phyloP scores from a whole-genome alignment of 2,888 invertebrate genomes.

The Heteropelma amictum region DNA sequence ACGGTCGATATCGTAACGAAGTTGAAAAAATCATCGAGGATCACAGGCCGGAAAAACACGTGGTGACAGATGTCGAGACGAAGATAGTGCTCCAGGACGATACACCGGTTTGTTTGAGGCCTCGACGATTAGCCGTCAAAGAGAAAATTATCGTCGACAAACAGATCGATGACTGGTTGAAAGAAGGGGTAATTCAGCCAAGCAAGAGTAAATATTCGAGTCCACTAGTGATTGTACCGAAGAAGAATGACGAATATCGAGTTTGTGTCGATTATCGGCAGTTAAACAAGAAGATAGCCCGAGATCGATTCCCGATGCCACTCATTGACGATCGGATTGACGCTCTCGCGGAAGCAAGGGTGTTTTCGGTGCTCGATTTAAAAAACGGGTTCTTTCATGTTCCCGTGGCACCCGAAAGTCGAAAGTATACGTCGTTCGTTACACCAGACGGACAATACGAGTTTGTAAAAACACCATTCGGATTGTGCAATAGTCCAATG shows the following conservation, averaged over 20 bases:
- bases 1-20: slow-evolving; percentile 50
- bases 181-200: slow-evolving; percentile 65
- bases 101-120: slow-evolving; percentile 61
- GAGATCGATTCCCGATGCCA: slow-evolving; percentile 56
- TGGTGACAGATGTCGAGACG: slow-evolving; percentile 62
- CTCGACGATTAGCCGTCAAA: slow-evolving; percentile 59
- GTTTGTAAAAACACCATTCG: slow-evolving; percentile 51
- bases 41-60: slow-evolving; percentile 60
- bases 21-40: slow-evolving; percentile 53
- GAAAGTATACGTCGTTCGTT: slow-evolving; percentile 48
- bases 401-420: slow-evolving; percentile 41
- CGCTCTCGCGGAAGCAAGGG: slow-evolving; percentile 36
- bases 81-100: slow-evolving; percentile 66
- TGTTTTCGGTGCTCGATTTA: slow-evolving; percentile 57
- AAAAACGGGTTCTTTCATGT: slow-evolving; percentile 55
- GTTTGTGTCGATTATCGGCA: slow-evolving; percentile 74
- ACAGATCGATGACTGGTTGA: slow-evolving; percentile 67
- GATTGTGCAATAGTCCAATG: slow-evolving; percentile 44
- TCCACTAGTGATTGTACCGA: slow-evolving; percentile 64
- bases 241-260: slow-evolving; percentile 62
- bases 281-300: slow-evolving; percentile 69
- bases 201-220: slow-evolving; percentile 70
- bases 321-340: slow-evolving; percentile 66
- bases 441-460: slow-evolving; percentile 48
- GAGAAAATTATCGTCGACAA: slow-evolving; percentile 63